Conservation (phyloP, 2,113 vertebrate genomes). For the Osmerus eperlanus region DNA sequence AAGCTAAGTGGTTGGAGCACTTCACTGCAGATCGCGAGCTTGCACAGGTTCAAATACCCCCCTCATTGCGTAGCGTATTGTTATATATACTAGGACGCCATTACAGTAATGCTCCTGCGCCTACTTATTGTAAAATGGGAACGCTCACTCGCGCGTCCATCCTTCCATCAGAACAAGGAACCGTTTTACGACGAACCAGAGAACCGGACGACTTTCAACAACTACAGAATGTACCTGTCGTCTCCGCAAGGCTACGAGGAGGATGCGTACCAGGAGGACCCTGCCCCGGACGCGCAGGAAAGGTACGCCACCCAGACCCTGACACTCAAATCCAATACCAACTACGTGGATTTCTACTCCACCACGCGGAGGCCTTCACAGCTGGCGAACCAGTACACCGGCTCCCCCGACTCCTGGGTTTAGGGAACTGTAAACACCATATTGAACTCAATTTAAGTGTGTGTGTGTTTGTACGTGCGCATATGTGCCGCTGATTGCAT, state of each 20-base stretch:
- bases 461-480: not conserved
- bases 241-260: slow-evolving; percentile 91
- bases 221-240: slow-evolving; percentile 88
- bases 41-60: too few relatives aligned
- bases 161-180: slow-evolving; percentile 79
- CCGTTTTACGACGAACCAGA: slow-evolving; percentile 89
- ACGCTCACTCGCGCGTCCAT: not conserved
- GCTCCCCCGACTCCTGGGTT: slow-evolving; percentile 98
- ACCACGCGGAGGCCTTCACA: slow-evolving; percentile 91
- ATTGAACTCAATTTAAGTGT: not conserved
- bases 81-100: not conserved
- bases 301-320: slow-evolving; percentile 81
- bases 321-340: slow-evolving; percentile 90
- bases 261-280: slow-evolving; percentile 88
- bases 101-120: not conserved
- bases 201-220: slow-evolving; percentile 86
- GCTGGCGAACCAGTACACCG: slow-evolving; percentile 91
- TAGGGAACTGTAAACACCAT: slow-evolving; percentile 55
- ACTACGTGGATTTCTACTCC: slow-evolving; percentile 99
- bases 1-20: too few relatives aligned
- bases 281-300: slow-evolving; percentile 73
- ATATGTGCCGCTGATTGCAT: slow-evolving; percentile 7
- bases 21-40: too few relatives aligned
- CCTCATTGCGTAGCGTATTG: not conserved
- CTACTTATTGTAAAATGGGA: not conserved